Percentiles rank a stretch among this genome's conserved stretches.
phyloP scores from a whole-genome alignment of 2,797 vertebrate species.

The Anolis apletophallus region DNA sequence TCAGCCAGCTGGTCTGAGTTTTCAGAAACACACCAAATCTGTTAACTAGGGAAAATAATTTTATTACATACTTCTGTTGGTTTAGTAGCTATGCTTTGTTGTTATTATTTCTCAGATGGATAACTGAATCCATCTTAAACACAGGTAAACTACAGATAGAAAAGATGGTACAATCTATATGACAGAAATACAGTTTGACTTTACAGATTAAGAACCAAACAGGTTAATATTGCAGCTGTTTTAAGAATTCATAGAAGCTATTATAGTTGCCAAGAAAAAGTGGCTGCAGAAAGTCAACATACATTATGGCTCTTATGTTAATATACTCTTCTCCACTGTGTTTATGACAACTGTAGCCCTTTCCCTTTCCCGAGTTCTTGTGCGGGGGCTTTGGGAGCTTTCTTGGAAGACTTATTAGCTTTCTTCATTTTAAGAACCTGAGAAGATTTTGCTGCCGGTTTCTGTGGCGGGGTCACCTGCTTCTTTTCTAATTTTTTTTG shows the following conservation, averaged over 20 bases:
- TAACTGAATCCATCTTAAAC: not conserved
- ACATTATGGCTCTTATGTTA: too few species aligned
- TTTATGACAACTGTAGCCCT: constrained; percentile 41
- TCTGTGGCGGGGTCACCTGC: constrained; percentile 61
- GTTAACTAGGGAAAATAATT: not conserved
- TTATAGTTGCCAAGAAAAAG: not conserved
- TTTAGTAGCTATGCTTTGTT: not conserved
- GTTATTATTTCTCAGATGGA: not conserved
- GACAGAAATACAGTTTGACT: not conserved
- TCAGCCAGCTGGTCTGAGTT: not conserved
- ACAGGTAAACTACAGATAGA: not conserved
- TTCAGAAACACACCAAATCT: not conserved
- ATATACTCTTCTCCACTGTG: not conserved
- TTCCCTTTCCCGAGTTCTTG: constrained; percentile 21
- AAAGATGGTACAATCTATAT: not conserved
- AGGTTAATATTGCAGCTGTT: not conserved
- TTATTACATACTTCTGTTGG: not conserved
- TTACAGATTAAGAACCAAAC: not conserved
- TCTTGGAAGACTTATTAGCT: constrained; percentile 62
- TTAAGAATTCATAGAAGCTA: not conserved
- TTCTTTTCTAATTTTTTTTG: constrained; percentile 58
- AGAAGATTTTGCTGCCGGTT: constrained; percentile 67
- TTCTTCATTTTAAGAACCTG: constrained; percentile 45
- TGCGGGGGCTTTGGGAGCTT: constrained; percentile 51
- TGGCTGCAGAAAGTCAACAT: not conserved